Evolutionary conservation across 2,113 vertebrate species (phyloP).

Genomic region (Ictalurus furcatus): DNA sequence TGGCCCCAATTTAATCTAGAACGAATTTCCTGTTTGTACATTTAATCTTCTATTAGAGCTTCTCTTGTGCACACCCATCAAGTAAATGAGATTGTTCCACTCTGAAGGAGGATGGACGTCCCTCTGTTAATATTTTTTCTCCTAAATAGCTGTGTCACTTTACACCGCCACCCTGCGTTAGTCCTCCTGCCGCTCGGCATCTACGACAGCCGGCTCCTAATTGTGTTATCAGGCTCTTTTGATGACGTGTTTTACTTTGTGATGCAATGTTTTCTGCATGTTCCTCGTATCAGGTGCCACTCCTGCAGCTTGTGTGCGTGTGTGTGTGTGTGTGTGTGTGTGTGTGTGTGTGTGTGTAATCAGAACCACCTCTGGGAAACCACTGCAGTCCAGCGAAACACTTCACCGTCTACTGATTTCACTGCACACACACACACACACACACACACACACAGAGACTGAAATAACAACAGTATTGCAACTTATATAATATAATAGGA

Average conservation of each 20-base stretch:
- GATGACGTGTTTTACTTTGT: slow-evolving; percentile 58
- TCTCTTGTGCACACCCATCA: slow-evolving; percentile 33
- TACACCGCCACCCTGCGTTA: slow-evolving; percentile 23
- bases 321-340: slow-evolving; percentile 53
- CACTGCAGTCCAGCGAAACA: slow-evolving; percentile 14
- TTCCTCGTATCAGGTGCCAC: slow-evolving; percentile 62
- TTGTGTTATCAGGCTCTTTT: slow-evolving; percentile 58
- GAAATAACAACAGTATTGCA: not conserved
- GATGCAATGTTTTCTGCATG: slow-evolving; percentile 57
- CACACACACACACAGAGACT: slow-evolving; percentile 27
- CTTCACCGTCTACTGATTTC: not conserved
- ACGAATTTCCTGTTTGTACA: slow-evolving; percentile 19
- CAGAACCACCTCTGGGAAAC: slow-evolving; percentile 52
- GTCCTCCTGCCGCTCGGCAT: slow-evolving; percentile 31
- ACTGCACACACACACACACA: slow-evolving; percentile 31
- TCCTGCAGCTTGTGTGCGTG: slow-evolving; percentile 48
- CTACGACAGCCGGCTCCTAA: slow-evolving; percentile 56
- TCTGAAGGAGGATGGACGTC: slow-evolving; percentile 26
- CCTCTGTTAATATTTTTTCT: slow-evolving; percentile 29
- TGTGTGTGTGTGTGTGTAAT: slow-evolving; percentile 55
- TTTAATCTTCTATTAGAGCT: slow-evolving; percentile 39
- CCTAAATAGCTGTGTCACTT: slow-evolving; percentile 57
- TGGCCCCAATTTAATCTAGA: slow-evolving; percentile 34
- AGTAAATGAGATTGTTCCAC: slow-evolving; percentile 44
- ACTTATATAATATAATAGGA: too few species aligned